Conservation (phyloP, 2,797 vertebrate genomes). For the Hemitrygon akajei region DNA sequence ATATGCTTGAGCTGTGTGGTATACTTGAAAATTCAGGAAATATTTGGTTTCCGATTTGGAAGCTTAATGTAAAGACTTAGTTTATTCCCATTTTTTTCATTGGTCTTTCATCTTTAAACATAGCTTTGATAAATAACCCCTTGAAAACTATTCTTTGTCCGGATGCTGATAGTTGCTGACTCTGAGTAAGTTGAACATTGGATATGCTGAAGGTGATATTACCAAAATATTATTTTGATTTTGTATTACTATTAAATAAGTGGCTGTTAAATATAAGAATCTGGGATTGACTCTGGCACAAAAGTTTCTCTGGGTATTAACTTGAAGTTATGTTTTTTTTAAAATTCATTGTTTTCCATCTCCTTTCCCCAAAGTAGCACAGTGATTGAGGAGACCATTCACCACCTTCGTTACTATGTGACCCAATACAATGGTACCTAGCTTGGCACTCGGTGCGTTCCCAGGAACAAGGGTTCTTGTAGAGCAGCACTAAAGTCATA, state of each 20-base stretch:
- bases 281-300: neutral
- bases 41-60: neutral
- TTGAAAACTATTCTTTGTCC: neutral
- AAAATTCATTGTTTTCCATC: too few species aligned
- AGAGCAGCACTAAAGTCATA: too few species aligned
- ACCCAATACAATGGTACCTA: too few species aligned
- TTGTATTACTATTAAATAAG: neutral
- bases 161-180: neutral
- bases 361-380: neutral
- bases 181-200: neutral
- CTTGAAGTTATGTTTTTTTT: neutral
- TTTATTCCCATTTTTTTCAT: neutral
- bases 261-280: neutral
- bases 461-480: too few species aligned
- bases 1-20: neutral
- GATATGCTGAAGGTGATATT: neutral
- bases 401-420: too few species aligned
- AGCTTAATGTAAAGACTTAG: neutral
- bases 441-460: too few species aligned
- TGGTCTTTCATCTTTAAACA: neutral
- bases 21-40: neutral
- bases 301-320: neutral
- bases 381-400: neutral
- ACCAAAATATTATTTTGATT: neutral
- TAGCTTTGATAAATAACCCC: neutral